Percentiles rank a stretch among this genome's conserved stretches.
phyloP scores from a whole-genome alignment of 2,797 vertebrate species.

The Lophius americanus region DNA sequence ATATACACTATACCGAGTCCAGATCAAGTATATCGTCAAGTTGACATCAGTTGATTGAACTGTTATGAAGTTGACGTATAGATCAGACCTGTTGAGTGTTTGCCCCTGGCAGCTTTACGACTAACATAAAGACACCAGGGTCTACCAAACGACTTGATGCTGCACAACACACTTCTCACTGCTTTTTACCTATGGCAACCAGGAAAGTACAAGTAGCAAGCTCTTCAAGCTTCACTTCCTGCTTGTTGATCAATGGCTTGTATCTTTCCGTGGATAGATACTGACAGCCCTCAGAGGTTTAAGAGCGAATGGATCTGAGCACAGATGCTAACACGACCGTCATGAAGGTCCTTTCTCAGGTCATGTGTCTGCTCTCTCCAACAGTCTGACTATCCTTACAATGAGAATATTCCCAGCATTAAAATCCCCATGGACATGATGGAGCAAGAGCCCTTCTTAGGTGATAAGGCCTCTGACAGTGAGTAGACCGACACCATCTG shows the following conservation, averaged over 20 bases:
- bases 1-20: too few relatives aligned
- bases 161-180: neutral
- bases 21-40: too few relatives aligned
- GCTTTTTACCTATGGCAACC: neutral
- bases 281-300: neutral
- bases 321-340: neutral
- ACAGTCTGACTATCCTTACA: conserved; percentile 98
- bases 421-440: conserved; percentile 99
- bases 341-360: conserved; percentile 25
- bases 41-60: too few relatives aligned
- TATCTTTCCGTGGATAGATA: neutral
- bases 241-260: neutral
- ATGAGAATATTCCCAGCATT: conserved; percentile 97
- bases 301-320: neutral
- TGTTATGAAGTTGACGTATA: too few relatives aligned
- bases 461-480: conserved; percentile 95
- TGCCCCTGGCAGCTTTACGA: too few relatives aligned
- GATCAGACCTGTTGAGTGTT: too few relatives aligned
- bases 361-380: conserved; percentile 73
- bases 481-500: conserved; percentile 86
- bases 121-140: too few relatives aligned
- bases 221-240: neutral
- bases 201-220: neutral
- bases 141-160: too few relatives aligned
- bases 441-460: conserved; percentile 98